phyloP scores from a whole-genome alignment of 2,797 vertebrate species.

The Hippocampus kuda region DNA sequence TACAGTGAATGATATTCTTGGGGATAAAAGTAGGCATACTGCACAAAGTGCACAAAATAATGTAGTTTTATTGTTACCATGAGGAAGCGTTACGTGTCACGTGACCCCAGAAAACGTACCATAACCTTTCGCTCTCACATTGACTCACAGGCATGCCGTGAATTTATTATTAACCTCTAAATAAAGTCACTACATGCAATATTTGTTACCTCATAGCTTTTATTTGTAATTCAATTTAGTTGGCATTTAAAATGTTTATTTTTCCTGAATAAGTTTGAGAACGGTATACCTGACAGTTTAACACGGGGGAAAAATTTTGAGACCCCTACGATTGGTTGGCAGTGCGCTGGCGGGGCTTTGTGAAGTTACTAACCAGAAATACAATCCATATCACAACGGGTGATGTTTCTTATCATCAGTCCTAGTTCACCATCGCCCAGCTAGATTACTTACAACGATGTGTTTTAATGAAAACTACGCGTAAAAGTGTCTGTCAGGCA shows the following conservation, averaged over 20 bases:
- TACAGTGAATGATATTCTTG: too few species aligned
- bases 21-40: too few species aligned
- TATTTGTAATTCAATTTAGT: neutral
- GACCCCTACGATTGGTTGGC: constrained; percentile 32
- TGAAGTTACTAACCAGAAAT: constrained; percentile 17
- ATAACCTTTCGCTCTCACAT: neutral
- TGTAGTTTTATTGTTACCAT: neutral
- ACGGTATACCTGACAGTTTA: constrained; percentile 13
- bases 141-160: constrained; percentile 16
- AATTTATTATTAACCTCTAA: neutral
- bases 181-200: neutral
- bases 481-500: neutral
- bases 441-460: neutral
- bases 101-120: too few species aligned
- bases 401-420: neutral
- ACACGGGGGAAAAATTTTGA: rapidly evolving
- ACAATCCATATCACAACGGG: neutral
- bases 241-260: neutral
- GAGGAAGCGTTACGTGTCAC: neutral
- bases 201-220: rapidly evolving
- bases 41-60: too few species aligned
- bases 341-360: constrained; percentile 46
- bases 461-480: neutral
- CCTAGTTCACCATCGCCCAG: neutral
- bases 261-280: rapidly evolving